These are phyloP conservation scores for Habrosyne pyritoides DNA, from an alignment of 2,888 invertebrate genomes.

Conservation along the genomic window DNA sequence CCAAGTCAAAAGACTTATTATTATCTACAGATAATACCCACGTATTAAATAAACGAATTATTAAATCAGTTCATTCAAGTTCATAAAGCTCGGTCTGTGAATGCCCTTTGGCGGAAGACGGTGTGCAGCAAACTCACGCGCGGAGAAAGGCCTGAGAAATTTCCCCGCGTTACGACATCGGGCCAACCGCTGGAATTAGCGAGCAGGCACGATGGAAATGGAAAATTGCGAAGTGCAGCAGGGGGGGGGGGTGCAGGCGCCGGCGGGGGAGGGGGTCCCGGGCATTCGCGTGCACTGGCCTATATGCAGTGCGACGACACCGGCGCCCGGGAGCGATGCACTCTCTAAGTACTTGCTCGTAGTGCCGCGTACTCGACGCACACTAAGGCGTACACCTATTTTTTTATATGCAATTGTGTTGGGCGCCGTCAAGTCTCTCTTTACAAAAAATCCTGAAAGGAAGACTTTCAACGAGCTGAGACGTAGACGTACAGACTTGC, in stretches of 20 bases:
- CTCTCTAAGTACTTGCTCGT: constrained; percentile 72
- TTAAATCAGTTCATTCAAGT: constrained; percentile 25
- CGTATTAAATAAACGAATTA: constrained; percentile 5
- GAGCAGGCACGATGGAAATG: constrained; percentile 73
- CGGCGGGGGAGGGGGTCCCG: constrained; percentile 49
- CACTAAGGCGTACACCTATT: constrained; percentile 73
- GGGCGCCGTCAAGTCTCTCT: constrained; percentile 63
- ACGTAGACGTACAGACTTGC: constrained; percentile 29
- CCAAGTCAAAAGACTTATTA: too few species aligned
- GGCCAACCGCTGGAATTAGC: constrained; percentile 66
- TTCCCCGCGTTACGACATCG: constrained; percentile 69
- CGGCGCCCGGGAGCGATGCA: constrained; percentile 83
- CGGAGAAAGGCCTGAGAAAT: constrained; percentile 70
- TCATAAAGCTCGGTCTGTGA: constrained; percentile 44
- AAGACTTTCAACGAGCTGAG: constrained; percentile 59
- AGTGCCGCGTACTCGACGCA: constrained; percentile 75
- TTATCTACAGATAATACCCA: neutral
- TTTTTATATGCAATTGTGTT: constrained; percentile 65
- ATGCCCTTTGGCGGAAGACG: constrained; percentile 62
- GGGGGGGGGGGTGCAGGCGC: constrained; percentile 35
- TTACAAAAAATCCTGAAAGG: constrained; percentile 69
- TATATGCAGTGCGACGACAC: constrained; percentile 83
- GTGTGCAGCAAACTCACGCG: constrained; percentile 38
- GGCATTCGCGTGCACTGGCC: constrained; percentile 83
- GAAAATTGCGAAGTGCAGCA: constrained; percentile 78